Evolutionary conservation across 2,113 vertebrate species (phyloP).

Genomic region (Myotis brandtii): DNA sequence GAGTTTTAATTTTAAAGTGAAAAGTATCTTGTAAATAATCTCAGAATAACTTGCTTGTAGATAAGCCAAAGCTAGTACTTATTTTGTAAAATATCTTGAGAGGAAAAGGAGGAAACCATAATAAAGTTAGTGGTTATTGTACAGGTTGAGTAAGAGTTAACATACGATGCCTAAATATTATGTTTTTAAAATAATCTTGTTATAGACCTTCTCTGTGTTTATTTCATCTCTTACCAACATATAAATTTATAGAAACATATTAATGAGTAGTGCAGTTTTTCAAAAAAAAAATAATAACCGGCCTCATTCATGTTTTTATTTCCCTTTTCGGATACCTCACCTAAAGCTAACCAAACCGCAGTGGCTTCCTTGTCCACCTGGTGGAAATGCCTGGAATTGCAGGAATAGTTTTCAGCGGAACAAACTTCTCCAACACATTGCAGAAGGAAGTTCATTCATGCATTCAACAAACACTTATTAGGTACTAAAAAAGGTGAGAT

Average conservation of each 20-base stretch:
- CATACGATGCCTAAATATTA: neutral
- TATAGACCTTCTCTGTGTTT: neutral
- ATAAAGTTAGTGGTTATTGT: neutral
- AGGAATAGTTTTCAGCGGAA: neutral
- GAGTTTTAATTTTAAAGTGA: slow-evolving; percentile 32
- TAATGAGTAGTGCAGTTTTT: neutral
- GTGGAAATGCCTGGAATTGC: slow-evolving; percentile 44
- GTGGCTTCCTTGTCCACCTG: neutral
- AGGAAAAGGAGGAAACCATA: neutral
- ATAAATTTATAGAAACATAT: neutral
- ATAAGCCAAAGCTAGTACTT: neutral
- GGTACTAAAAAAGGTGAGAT: neutral
- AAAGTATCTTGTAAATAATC: neutral
- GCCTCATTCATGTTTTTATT: neutral
- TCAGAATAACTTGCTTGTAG: neutral
- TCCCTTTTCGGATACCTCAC: neutral
- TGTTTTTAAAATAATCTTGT: neutral
- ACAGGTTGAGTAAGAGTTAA: slow-evolving; percentile 16
- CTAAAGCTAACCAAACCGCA: neutral
- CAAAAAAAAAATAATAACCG: neutral
- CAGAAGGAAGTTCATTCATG: neutral
- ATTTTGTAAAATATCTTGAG: neutral
- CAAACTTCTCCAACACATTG: neutral
- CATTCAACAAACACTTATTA: neutral
- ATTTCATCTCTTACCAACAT: neutral